Evolutionary conservation across 1,140 invertebrate genomes (phyloP).

Genomic region (Delia radicum): DNA sequence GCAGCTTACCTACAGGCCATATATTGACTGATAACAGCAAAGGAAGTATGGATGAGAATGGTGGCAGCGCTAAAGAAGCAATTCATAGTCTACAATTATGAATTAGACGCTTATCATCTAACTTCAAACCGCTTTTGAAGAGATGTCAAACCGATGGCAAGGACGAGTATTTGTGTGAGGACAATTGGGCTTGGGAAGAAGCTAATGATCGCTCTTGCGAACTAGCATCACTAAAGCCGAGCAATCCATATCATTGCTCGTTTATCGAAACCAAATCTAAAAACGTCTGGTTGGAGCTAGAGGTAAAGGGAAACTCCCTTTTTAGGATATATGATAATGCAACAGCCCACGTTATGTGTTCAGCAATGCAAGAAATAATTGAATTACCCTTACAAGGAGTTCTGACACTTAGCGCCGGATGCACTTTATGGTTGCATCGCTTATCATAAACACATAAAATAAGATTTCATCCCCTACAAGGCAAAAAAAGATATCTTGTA

Average conservation of each 20-base stretch:
- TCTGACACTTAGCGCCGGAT: neutral
- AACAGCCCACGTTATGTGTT: too few species aligned
- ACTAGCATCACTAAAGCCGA: neutral
- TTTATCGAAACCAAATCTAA: neutral
- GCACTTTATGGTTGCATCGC: too few species aligned
- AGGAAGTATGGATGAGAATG: neutral
- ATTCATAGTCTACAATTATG: neutral
- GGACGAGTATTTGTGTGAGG: neutral
- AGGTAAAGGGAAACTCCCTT: too few species aligned
- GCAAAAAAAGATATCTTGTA: too few species aligned
- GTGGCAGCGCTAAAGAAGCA: neutral
- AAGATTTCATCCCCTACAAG: too few species aligned
- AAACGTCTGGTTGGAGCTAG: too few species aligned
- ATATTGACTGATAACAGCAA: neutral
- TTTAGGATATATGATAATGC: too few species aligned
- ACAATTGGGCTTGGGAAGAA: neutral
- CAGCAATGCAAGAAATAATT: neutral
- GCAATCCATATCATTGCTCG: neutral
- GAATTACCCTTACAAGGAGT: neutral
- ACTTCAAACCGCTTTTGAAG: neutral
- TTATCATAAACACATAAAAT: too few species aligned
- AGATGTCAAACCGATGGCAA: neutral
- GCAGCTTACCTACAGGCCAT: neutral
- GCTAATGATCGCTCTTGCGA: neutral
- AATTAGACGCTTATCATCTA: neutral